phyloP scores from a whole-genome alignment of 2,797 vertebrate genomes.

The Pseudochromis fuscus region DNA sequence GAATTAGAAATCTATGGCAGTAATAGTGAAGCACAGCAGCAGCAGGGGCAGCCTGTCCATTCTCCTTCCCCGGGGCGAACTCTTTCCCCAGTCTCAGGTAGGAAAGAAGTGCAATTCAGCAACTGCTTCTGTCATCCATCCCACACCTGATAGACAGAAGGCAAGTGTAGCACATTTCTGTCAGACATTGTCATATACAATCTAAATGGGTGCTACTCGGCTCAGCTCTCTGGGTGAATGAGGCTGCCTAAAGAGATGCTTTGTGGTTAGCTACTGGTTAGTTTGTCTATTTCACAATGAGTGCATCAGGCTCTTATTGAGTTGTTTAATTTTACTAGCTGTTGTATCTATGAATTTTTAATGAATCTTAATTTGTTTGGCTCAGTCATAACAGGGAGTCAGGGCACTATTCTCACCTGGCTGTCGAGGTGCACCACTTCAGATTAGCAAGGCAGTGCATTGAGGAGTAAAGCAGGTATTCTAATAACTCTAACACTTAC shows the following conservation, averaged over 20 bases:
- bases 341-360: conserved; percentile 68
- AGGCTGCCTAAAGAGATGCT: neutral
- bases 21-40: conserved; percentile 28
- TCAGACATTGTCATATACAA: conserved; percentile 23
- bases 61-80: conserved; percentile 46
- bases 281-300: conserved; percentile 26
- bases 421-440: conserved; percentile 13
- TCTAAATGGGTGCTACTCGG: conserved; percentile 15
- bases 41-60: conserved; percentile 38
- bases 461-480: neutral
- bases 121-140: conserved; percentile 46
- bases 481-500: neutral
- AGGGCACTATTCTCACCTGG: conserved; percentile 5
- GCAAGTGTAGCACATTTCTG: conserved; percentile 37
- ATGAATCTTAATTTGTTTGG: conserved; percentile 53
- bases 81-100: conserved; percentile 56
- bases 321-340: conserved; percentile 52
- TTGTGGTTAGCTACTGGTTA: conserved; percentile 17
- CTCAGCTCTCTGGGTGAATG: neutral
- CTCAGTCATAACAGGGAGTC: conserved; percentile 21
- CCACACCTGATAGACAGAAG: conserved; percentile 38
- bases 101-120: conserved; percentile 60
- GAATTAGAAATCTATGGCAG: conserved; percentile 58
- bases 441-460: neutral
- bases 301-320: conserved; percentile 50